Conservation (phyloP, 1,140 invertebrate genomes). For the Drosophila insularis region DNA sequence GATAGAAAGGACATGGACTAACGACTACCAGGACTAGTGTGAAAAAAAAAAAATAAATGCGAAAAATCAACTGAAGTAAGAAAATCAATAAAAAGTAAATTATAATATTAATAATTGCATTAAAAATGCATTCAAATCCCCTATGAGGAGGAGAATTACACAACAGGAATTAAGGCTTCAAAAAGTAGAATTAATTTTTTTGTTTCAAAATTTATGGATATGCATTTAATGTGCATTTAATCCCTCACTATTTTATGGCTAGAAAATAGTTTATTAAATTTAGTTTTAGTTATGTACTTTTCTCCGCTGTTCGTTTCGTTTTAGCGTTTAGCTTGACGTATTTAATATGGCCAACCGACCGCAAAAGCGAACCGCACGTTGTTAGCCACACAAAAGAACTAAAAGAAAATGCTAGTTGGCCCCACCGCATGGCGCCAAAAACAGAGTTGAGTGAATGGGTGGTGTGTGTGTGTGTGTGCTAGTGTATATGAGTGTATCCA, state of each 20-base stretch:
- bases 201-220: too few relatives aligned
- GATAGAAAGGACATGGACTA: conserved; percentile 75
- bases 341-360: conserved; percentile 37
- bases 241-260: conserved; percentile 18
- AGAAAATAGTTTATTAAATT: conserved; percentile 30
- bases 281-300: background rate
- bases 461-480: conserved; percentile 26
- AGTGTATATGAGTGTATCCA: conserved; percentile 42
- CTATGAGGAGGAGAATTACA: conserved; percentile 18
- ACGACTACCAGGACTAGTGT: conserved; percentile 8
- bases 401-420: conserved; percentile 64
- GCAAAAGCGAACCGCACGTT: conserved; percentile 65
- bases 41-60: background rate
- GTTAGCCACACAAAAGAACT: conserved; percentile 69
- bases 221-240: too few relatives aligned
- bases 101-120: conserved; percentile 59
- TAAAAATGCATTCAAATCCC: conserved; percentile 45
- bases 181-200: conserved; percentile 13
- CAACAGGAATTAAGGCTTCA: conserved; percentile 11
- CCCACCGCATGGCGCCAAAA: conserved; percentile 68
- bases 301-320: background rate
- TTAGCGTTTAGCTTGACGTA: background rate
- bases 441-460: conserved; percentile 67
- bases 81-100: conserved; percentile 62
- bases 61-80: background rate